Evolutionary conservation across 2,797 vertebrate species (phyloP), one percentile per base, ranked within the genome.

Genomic region (Petrocephalus sullivani): DNA sequence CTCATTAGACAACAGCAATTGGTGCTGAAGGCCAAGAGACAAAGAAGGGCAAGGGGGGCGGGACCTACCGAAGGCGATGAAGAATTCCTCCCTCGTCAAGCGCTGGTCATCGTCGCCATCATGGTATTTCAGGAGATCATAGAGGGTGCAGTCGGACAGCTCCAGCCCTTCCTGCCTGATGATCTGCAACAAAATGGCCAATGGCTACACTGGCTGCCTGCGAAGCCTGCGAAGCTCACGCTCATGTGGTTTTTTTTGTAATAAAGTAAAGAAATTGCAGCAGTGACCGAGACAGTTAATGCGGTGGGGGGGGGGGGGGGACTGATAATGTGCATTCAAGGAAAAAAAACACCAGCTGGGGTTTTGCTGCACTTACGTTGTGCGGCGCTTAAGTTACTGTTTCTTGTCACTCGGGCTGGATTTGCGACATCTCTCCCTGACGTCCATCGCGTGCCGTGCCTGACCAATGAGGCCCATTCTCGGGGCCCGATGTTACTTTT

Each of bases 41-140:
- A 2, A 6, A 21, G 7, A 4, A 0, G 19, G n/a, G 49, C 1
- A 4, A 49, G 9, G 41, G 5, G 6, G 10, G 2, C 9, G 51
- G n/a, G 12, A 21, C 21, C 82, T 92, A 99, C 98, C 96, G 67
- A 99, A 98, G 85, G 97, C 96, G 86, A 95, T 94, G 83, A 98
- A 98, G 92, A 99, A 97, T 94, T 99, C 98, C 75, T 98, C 97
- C 87, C 95, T 96, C 19, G 95, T 93, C 86, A 99, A 95, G 89
- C 95, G 97, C 89, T 97, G 96, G 81, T 99, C 97, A 37, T 95
- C 91, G 0, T 98, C 95, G 89, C 95, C 93, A 87, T 99, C 98
- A 81, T 97, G 97, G 10, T 97, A 98, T 94, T 98, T 99, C 90
- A 99, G 95, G 84, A 99, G 95, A 95, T 99, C 96, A 9, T 98